These are phyloP conservation scores for Lycocerus yunnanus DNA, from an alignment of 2,888 invertebrate species.

Conservation along the genomic window DNA sequence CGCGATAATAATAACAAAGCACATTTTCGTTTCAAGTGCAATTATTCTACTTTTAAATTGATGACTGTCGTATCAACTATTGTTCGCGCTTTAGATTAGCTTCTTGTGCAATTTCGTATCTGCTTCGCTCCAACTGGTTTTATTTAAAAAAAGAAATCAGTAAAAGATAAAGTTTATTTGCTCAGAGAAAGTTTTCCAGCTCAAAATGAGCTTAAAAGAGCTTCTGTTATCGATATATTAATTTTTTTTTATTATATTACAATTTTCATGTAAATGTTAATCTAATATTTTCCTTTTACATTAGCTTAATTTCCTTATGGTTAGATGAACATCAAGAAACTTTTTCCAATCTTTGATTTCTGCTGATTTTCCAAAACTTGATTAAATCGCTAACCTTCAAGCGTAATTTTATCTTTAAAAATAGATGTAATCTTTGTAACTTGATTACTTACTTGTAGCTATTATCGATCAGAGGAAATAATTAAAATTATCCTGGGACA, in stretches of 20 bases:
- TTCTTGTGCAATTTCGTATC: slow-evolving; percentile 15
- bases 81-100: slow-evolving; percentile 22
- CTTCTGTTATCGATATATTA: slow-evolving; percentile 9
- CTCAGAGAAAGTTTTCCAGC: slow-evolving; percentile 9
- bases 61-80: slow-evolving; percentile 24
- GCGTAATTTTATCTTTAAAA: not conserved
- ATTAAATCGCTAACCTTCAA: not conserved
- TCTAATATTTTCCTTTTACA: not conserved
- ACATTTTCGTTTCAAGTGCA: slow-evolving; percentile 7
- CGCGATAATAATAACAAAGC: slow-evolving; percentile 10
- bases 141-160: slow-evolving; percentile 6
- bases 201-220: slow-evolving; percentile 14
- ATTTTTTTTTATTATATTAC: not conserved
- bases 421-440: not conserved
- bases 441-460: not conserved
- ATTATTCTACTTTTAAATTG: slow-evolving; percentile 22
- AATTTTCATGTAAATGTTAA: not conserved
- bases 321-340: not conserved
- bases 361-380: not conserved
- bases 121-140: not conserved
- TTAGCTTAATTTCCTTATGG: not conserved
- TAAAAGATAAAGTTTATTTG: slow-evolving; percentile 12
- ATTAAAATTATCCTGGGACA: not conserved
- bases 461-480: not conserved
- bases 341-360: not conserved